These are phyloP conservation scores for Gastrophysa polygoni DNA, from an alignment of 2,888 invertebrate genomes.

Conservation along the genomic window DNA sequence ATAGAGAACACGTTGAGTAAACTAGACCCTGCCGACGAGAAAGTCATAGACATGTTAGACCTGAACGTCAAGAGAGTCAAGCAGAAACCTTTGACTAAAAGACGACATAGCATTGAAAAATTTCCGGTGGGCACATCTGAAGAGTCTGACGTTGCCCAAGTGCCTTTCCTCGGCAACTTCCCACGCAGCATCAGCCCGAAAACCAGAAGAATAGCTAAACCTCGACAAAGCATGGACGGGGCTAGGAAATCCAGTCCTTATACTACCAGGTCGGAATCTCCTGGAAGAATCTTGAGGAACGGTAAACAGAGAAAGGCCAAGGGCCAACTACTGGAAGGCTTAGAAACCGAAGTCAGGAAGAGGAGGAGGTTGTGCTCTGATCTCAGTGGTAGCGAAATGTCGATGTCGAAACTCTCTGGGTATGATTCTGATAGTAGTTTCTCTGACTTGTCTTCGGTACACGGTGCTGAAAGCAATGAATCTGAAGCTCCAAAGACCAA, in stretches of 20 bases:
- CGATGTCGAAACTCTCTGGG: conserved; percentile 66
- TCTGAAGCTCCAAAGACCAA: conserved; percentile 34
- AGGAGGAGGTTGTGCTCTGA: conserved; percentile 65
- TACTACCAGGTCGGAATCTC: conserved; percentile 65
- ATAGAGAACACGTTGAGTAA: conserved; percentile 51
- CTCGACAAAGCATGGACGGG: conserved; percentile 48
- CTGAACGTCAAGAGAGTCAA: conserved; percentile 52
- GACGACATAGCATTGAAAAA: conserved; percentile 57
- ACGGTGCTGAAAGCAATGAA: conserved; percentile 48
- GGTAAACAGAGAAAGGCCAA: conserved; percentile 69
- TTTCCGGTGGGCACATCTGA: conserved; percentile 48
- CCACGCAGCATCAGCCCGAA: conserved; percentile 52
- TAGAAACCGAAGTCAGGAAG: conserved; percentile 60
- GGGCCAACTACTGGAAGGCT: conserved; percentile 62
- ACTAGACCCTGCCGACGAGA: conserved; percentile 50
- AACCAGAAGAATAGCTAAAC: conserved; percentile 46
- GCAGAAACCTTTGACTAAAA: conserved; percentile 44
- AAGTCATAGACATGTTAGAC: conserved; percentile 57
- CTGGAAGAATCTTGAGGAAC: conserved; percentile 67
- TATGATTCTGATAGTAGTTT: conserved; percentile 70
- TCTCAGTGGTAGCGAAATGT: conserved; percentile 65
- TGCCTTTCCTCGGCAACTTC: conserved; percentile 44
- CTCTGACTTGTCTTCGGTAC: conserved; percentile 60
- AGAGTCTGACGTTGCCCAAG: conserved; percentile 28
- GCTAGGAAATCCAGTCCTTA: conserved; percentile 60